Evolutionary conservation across 2,888 invertebrate species (phyloP).

Genomic region (Cephus nigrinus): DNA sequence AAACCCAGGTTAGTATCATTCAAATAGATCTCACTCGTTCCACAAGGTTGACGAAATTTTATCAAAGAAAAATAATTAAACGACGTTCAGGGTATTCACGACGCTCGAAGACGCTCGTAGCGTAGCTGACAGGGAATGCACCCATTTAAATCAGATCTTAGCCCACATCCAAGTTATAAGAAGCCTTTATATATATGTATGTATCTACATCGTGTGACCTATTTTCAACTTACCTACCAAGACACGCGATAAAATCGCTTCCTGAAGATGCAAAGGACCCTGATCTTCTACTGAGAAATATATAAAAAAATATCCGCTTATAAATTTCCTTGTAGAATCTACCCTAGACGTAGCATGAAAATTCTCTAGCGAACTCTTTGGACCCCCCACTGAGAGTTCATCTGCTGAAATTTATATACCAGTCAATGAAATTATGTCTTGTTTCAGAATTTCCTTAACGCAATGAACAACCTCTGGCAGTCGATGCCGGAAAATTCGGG

Average conservation of each 20-base stretch:
- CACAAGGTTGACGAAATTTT: neutral
- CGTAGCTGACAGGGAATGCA: neutral
- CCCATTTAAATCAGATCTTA: neutral
- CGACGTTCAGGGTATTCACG: neutral
- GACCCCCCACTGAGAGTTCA: neutral
- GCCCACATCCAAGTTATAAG: neutral
- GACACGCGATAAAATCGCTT: neutral
- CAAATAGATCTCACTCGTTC: neutral
- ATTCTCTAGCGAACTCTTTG: neutral
- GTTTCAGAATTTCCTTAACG: slow-evolving; percentile 72
- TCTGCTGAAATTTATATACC: neutral
- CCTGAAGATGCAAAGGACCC: neutral
- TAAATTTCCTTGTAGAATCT: neutral
- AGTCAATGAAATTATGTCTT: slow-evolving; percentile 17
- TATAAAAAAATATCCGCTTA: no score
- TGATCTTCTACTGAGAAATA: neutral
- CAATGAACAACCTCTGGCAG: slow-evolving; percentile 73
- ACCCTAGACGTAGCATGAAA: neutral
- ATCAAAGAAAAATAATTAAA: neutral
- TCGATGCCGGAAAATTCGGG: slow-evolving; percentile 68
- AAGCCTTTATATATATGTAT: neutral
- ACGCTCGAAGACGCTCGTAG: neutral
- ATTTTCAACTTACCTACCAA: neutral
- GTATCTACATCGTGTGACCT: neutral
- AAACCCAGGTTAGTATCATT: slow-evolving; percentile 65